These are phyloP conservation scores for Chauna torquata DNA, from an alignment of 2,113 vertebrate species.

Conservation along the genomic window DNA sequence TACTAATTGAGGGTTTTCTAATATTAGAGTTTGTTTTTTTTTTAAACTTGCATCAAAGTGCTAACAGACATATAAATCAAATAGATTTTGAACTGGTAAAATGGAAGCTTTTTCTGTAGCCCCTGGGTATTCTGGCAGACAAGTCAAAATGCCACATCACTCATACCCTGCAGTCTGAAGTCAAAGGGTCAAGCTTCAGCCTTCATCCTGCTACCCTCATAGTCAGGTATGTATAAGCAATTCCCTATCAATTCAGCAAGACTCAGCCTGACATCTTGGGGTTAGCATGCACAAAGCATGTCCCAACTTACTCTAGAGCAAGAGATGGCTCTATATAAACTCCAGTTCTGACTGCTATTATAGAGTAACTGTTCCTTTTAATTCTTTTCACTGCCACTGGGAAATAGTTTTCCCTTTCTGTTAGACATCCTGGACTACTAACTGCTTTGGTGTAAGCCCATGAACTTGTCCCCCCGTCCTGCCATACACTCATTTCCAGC, in stretches of 20 bases:
- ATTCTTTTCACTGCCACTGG: background rate
- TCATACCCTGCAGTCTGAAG: background rate
- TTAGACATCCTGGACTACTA: background rate
- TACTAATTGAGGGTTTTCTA: no score
- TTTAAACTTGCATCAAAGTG: background rate
- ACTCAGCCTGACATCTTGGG: background rate
- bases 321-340: background rate
- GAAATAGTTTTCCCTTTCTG: background rate
- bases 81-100: background rate
- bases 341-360: no score
- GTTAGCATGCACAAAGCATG: accelerated
- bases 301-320: background rate
- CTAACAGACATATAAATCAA: background rate
- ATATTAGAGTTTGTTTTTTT: no score
- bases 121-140: background rate
- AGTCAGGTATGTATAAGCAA: background rate
- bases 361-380: no score
- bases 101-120: background rate
- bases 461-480: background rate
- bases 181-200: background rate
- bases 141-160: background rate
- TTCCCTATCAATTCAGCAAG: background rate
- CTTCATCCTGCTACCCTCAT: background rate
- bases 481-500: background rate
- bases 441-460: background rate